These are phyloP conservation scores for Tetragonula carbonaria DNA, from an alignment of 2,888 invertebrate species.

Conservation along the genomic window DNA sequence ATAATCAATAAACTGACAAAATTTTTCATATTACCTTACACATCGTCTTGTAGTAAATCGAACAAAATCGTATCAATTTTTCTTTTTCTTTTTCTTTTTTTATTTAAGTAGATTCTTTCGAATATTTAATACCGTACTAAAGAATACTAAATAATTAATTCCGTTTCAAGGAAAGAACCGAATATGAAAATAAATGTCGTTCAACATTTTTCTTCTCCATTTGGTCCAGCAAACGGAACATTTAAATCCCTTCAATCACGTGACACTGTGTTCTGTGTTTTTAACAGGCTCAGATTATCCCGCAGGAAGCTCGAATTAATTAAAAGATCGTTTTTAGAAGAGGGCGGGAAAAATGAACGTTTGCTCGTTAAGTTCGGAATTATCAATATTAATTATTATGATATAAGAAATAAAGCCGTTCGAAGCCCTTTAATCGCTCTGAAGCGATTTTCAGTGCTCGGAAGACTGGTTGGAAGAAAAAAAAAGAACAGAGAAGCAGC, in stretches of 20 bases:
- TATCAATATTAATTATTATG: background rate
- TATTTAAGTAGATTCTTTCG: background rate
- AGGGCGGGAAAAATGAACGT: too few relatives aligned
- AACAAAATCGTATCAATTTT: background rate
- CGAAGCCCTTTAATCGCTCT: background rate
- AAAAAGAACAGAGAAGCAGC: background rate
- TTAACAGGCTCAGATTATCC: background rate
- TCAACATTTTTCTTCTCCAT: background rate
- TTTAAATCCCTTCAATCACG: background rate
- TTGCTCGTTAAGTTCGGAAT: background rate
- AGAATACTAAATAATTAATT: background rate
- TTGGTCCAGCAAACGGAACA: background rate
- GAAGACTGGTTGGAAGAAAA: background rate
- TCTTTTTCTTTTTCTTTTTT: background rate
- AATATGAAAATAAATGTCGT: background rate
- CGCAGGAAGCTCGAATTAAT: background rate
- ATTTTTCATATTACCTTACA: background rate
- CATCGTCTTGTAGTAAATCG: background rate
- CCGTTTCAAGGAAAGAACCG: background rate
- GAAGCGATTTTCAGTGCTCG: background rate
- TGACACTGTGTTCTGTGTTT: background rate
- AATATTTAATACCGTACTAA: background rate
- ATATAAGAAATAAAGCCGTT: background rate
- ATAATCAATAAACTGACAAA: background rate
- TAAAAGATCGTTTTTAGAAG: background rate